Conservation (phyloP, 1,140 invertebrate species). For the Anastatus disparis region DNA sequence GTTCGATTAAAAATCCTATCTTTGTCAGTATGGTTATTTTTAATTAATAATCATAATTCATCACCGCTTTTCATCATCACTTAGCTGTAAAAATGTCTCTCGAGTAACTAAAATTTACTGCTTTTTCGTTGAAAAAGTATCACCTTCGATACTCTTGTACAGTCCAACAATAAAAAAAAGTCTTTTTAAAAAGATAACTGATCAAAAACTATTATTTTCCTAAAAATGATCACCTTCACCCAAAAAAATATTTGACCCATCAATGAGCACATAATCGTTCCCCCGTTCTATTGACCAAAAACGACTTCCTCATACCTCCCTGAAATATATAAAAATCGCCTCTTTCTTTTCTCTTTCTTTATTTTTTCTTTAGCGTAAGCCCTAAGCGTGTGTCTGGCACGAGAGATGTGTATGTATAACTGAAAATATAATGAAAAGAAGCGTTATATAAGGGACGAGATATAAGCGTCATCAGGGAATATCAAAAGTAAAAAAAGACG, state of each 20-base stretch:
- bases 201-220: not conserved
- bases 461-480: conserved; percentile 22
- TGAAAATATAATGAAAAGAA: not conserved
- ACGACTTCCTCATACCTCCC: conserved; percentile 3
- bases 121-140: not conserved
- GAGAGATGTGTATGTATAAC: not conserved
- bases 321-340: not conserved
- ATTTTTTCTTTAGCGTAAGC: not conserved
- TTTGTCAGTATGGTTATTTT: too few relatives aligned
- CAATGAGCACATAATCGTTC: conserved; percentile 22
- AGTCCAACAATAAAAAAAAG: conserved; percentile 3
- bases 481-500: not conserved
- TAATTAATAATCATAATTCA: too few relatives aligned
- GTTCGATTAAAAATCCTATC: too few relatives aligned
- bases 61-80: too few relatives aligned
- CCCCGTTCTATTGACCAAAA: not conserved
- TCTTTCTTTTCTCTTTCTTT: not conserved
- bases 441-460: not conserved
- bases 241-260: too few relatives aligned
- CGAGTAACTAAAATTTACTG: not conserved
- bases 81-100: too few relatives aligned
- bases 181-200: conserved; percentile 10
- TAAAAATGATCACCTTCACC: not conserved
- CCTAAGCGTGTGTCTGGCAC: not conserved
- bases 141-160: not conserved